Evolutionary conservation across 2,113 vertebrate genomes (phyloP), one percentile per base, ranked within the genome.

Genomic region (Pelvicachromis taeniatus): DNA sequence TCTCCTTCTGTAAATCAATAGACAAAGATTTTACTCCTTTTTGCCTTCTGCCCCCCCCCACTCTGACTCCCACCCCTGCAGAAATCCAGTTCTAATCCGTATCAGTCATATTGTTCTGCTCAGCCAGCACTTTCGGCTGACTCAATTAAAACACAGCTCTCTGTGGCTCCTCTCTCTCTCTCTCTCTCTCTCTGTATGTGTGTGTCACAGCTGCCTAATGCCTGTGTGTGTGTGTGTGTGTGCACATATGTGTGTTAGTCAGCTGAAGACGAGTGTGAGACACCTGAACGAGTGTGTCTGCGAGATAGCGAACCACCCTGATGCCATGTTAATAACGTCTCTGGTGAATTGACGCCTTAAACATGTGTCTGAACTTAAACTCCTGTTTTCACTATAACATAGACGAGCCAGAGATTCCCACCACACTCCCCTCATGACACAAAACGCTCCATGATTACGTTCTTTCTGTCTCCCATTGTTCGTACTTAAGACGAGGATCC

Each of bases 11-110:
- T 77, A 81, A 88, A 90, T 82, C 81, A 13, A 88, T 85, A 80
- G 78, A 52, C 77, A 91, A 83, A 83, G 84, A 90, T 81, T 82
- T 86, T 50, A 31, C 52, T 84, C 58, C 54, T 58, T 83, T 45
- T 73, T 6, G n/a, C 84, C 83, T 65, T 87, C 68, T 68, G 50
- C 59, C 80, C 80, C 13, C 16, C 80, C 23, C 59, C 33, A 11
- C 42, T 21, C 84, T 14, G 19, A 55, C 45, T 26, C 82, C 83
- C 84, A 75, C 56, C 83, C 33, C 31, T 9, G 61, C 11, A 75
- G 77, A 82, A 91, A 93, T 95, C 88, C 42, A 95, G 65, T 90
- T 85, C 81, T 93, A 93, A 91, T 93, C 91, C 82, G 59, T 87
- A 92, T 91, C 90, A 87, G 89, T 93, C 87, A 86, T 84, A 86